Evolutionary conservation across 2,797 vertebrate genomes (phyloP).

Genomic region (Craterocephalus amniculus): DNA sequence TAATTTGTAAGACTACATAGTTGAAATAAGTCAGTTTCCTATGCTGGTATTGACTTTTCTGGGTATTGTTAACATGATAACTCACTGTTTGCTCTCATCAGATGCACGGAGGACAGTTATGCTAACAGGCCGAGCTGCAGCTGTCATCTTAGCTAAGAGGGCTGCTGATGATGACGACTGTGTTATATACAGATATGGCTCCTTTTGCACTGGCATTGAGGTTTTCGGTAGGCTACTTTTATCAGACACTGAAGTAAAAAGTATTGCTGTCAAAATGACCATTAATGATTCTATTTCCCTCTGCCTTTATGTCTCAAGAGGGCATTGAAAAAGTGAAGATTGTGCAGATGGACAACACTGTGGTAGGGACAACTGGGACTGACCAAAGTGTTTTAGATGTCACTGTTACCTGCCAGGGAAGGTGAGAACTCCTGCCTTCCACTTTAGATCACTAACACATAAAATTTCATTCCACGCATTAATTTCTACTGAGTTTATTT

Average conservation of each 20-base stretch:
- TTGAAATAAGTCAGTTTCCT: no score
- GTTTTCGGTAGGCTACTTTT: constrained; percentile 86
- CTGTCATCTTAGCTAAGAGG: constrained; percentile 79
- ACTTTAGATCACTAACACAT: background rate
- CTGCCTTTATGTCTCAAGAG: constrained; percentile 78
- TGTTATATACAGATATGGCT: constrained; percentile 92
- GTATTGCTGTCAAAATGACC: rapidly evolving
- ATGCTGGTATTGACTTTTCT: background rate
- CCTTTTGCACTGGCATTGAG: constrained; percentile 87
- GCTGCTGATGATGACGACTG: constrained; percentile 82
- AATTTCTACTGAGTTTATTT: background rate
- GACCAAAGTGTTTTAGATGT: constrained; percentile 86
- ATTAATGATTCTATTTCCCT: background rate
- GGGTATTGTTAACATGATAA: background rate
- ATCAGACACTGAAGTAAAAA: background rate
- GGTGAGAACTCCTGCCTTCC: constrained; percentile 72
- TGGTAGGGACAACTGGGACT: constrained; percentile 58
- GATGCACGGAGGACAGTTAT: constrained; percentile 42
- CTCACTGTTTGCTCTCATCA: constrained; percentile 19
- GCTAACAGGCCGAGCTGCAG: constrained; percentile 46
- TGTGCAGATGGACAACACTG: constrained; percentile 82
- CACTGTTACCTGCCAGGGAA: constrained; percentile 91
- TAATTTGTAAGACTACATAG: background rate
- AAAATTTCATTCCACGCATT: background rate
- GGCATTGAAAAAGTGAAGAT: constrained; percentile 91